Evolutionary conservation across 2,888 invertebrate species (phyloP).

Genomic region (Mongoloraphidia duomilia): DNA sequence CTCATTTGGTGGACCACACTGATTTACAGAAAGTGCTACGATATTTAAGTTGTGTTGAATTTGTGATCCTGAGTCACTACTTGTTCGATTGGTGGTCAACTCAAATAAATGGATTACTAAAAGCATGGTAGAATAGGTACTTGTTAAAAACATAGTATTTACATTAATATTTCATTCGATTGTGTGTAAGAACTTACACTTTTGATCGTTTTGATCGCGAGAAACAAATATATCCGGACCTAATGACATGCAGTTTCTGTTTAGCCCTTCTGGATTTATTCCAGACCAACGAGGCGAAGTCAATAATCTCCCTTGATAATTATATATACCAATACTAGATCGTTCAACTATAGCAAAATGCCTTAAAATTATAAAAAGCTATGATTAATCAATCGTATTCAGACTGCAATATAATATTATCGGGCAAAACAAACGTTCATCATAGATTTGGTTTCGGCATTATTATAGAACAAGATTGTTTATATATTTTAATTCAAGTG

Average conservation of each 20-base stretch:
- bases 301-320: constrained; percentile 80
- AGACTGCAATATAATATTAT: background rate
- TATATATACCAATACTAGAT: constrained; percentile 70
- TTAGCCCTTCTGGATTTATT: constrained; percentile 69
- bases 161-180: too few species aligned
- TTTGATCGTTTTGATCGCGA: constrained; percentile 70
- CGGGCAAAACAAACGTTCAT: background rate
- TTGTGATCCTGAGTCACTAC: constrained; percentile 58
- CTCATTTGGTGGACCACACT: constrained; percentile 63
- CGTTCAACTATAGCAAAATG: constrained; percentile 83
- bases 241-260: constrained; percentile 60
- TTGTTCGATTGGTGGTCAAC: constrained; percentile 57
- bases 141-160: background rate
- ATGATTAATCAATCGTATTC: constrained; percentile 1
- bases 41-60: constrained; percentile 65
- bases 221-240: constrained; percentile 79
- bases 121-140: constrained; percentile 16
- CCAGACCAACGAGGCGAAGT: constrained; percentile 77
- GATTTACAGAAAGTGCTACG: constrained; percentile 70
- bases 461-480: too few species aligned
- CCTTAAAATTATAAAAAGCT: constrained; percentile 35
- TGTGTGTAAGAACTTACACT: constrained; percentile 36
- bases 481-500: too few species aligned
- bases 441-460: too few species aligned
- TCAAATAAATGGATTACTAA: constrained; percentile 76